Evolutionary conservation across 2,888 invertebrate genomes (phyloP).

Genomic region (Nomada flava): DNA sequence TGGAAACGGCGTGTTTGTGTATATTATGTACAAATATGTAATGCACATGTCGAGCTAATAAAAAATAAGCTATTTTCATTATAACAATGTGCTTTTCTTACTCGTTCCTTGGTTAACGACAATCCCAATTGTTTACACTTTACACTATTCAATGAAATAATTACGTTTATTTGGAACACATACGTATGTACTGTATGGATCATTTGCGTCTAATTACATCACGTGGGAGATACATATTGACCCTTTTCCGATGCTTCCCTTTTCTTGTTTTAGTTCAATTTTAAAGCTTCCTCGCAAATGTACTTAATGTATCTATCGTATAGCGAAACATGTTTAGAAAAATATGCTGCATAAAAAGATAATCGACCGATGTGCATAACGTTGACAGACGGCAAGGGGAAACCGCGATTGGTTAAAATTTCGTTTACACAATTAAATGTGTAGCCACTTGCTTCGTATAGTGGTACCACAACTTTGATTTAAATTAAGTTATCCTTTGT

Average conservation of each 20-base stretch:
- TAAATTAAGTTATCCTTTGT: conserved; percentile 9
- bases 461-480: not conserved
- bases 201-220: conserved; percentile 3
- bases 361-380: conserved; percentile 18
- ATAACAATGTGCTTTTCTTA: not conserved
- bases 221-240: not conserved
- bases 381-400: not conserved
- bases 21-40: not conserved
- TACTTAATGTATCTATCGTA: not conserved
- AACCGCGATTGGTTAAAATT: conserved; percentile 21
- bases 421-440: not conserved
- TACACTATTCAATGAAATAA: not conserved
- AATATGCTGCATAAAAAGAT: not conserved
- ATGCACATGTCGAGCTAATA: conserved; percentile 11
- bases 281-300: conserved; percentile 6
- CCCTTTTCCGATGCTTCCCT: not conserved
- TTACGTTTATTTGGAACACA: not conserved
- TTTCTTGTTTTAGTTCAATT: not conserved
- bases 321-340: not conserved
- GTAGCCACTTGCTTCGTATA: conserved; percentile 3
- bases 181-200: not conserved
- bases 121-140: not conserved
- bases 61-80: conserved; percentile 6
- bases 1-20: conserved; percentile 5
- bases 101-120: not conserved